A percentile compares a stretch with the other conserved stretches of the same genome.
Conservation (phyloP, 2,797 vertebrate species). For the Myripristis jacobus region DNA sequence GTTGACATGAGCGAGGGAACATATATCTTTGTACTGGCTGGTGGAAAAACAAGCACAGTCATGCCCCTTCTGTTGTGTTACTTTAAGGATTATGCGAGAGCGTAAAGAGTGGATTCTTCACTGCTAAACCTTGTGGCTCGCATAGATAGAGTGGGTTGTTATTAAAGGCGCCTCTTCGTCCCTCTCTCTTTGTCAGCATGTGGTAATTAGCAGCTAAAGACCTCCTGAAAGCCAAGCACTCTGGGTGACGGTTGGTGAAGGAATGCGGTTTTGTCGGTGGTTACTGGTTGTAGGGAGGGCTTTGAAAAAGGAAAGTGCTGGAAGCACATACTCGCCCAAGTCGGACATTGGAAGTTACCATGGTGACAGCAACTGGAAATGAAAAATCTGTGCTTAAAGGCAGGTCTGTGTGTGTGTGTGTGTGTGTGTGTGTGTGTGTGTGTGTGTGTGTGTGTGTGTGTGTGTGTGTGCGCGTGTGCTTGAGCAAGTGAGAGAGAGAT, state of each 20-base stretch:
- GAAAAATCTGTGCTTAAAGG: constrained; percentile 81
- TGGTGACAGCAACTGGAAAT: constrained; percentile 83
- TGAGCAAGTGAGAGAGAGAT: constrained; percentile 26
- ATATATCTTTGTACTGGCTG: constrained; percentile 12
- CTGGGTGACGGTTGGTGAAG: constrained; percentile 64
- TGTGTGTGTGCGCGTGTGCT: constrained; percentile 7
- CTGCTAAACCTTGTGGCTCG: constrained; percentile 36
- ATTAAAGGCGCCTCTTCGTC: constrained; percentile 45
- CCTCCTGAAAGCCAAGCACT: constrained; percentile 50
- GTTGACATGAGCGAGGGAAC: constrained; percentile 10
- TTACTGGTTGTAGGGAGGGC: constrained; percentile 29
- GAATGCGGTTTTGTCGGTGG: constrained; percentile 66
- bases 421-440: constrained; percentile 45
- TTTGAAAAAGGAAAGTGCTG: constrained; percentile 74
- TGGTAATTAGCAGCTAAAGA: constrained; percentile 71
- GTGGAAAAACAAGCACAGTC: constrained; percentile 41
- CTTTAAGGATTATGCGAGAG: constrained; percentile 7
- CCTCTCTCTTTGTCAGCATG: constrained; percentile 50
- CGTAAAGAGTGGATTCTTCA: constrained; percentile 21
- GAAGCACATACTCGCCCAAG: constrained; percentile 75
- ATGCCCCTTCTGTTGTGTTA: background rate
- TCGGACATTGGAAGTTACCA: constrained; percentile 84
- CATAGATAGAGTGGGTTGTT: constrained; percentile 54
- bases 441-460: constrained; percentile 40
- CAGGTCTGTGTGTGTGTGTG: constrained; percentile 63